phyloP scores from a whole-genome alignment of 2,888 invertebrate species.

The Meganola albula region DNA sequence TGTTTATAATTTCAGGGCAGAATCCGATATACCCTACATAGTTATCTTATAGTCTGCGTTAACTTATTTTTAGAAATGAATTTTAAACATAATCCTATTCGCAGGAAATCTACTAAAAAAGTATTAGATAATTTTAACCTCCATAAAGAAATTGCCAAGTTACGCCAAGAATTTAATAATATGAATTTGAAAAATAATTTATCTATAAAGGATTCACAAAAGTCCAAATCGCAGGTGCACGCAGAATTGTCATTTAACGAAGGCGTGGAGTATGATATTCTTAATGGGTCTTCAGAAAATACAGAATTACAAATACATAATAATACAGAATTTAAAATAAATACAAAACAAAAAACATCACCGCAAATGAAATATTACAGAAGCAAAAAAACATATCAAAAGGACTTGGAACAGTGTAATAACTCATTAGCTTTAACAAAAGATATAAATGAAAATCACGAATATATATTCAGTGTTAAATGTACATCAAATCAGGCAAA shows the following conservation, averaged over 20 bases:
- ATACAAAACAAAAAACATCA: conserved; percentile 30
- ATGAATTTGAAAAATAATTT: conserved; percentile 50
- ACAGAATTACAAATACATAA: conserved; percentile 41
- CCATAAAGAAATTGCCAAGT: conserved; percentile 50
- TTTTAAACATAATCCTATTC: too few relatives aligned
- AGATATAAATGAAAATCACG: conserved; percentile 26
- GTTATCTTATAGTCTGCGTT: too few relatives aligned
- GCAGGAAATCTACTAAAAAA: conserved; percentile 43
- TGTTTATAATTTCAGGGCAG: too few relatives aligned
- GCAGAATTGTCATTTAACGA: conserved; percentile 29
- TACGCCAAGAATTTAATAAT: conserved; percentile 46
- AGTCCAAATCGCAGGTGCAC: conserved; percentile 26
- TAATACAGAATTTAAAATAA: conserved; percentile 46
- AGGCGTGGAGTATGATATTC: conserved; percentile 29
- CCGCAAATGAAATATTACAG: conserved; percentile 15
- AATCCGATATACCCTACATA: too few relatives aligned
- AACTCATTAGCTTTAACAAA: conserved; percentile 23
- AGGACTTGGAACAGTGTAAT: conserved; percentile 11
- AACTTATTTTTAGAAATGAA: too few relatives aligned
- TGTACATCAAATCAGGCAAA: conserved; percentile 19
- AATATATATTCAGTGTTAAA: conserved; percentile 33
- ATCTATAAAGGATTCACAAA: conserved; percentile 36
- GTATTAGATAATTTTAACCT: conserved; percentile 38
- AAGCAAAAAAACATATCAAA: conserved; percentile 19
- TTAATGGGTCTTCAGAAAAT: conserved; percentile 34